These are phyloP conservation scores for Hetaerina americana DNA, from an alignment of 1,140 invertebrate species.

Conservation along the genomic window DNA sequence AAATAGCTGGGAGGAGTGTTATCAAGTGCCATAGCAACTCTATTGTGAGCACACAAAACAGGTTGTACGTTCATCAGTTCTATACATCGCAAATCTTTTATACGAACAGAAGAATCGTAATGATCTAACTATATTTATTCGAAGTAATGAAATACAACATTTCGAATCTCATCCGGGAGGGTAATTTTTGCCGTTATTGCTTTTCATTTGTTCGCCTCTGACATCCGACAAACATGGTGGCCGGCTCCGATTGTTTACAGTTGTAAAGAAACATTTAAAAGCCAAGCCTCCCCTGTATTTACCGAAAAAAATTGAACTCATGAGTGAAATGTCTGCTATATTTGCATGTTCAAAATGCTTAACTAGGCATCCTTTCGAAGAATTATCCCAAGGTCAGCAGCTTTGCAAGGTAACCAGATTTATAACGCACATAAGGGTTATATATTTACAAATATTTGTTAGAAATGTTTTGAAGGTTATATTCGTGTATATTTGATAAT, in stretches of 20 bases:
- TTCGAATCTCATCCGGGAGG: background rate
- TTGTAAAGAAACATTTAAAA: background rate
- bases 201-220: background rate
- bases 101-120: too few species aligned
- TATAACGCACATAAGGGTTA: conserved; percentile 13
- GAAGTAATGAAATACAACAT: background rate
- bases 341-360: conserved; percentile 94
- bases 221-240: background rate
- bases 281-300: background rate
- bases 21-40: too few species aligned
- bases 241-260: background rate
- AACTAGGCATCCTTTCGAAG: conserved; percentile 87
- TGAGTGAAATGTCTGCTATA: conserved; percentile 35
- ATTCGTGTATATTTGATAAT: conserved; percentile 11
- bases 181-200: background rate
- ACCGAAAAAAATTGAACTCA: background rate
- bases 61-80: too few species aligned
- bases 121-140: background rate
- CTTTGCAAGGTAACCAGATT: conserved; percentile 74
- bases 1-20: too few species aligned
- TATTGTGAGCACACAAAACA: too few species aligned
- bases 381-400: conserved; percentile 85
- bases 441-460: too few species aligned
- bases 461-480: background rate
- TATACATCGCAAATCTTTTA: too few species aligned